Evolutionary conservation across 2,888 invertebrate species (phyloP).

Genomic region (Stramonita haemastoma): DNA sequence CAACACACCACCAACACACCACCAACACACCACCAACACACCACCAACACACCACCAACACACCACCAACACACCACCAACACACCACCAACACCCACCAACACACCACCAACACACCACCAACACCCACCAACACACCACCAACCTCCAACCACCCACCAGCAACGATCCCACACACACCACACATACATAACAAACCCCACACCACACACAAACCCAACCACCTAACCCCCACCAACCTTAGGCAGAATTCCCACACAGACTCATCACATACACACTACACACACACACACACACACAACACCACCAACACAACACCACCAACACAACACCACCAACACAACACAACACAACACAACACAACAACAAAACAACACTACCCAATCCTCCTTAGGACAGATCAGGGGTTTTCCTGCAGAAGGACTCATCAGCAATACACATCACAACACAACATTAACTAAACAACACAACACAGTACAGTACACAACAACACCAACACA

Average conservation of each 20-base stretch:
- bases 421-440: conserved; percentile 17
- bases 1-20: no score
- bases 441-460: background rate
- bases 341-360: no score
- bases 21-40: no score
- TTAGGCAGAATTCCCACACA: background rate
- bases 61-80: no score
- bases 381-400: conserved; percentile 29
- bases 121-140: background rate
- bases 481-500: background rate
- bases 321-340: no score
- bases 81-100: background rate
- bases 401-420: background rate
- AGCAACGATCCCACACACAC: background rate
- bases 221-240: no score
- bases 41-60: no score
- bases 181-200: background rate
- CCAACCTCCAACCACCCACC: background rate
- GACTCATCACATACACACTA: background rate
- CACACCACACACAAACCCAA: no score
- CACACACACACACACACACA: background rate
- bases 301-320: no score
- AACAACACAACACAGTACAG: background rate
- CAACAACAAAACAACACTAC: no score
- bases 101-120: background rate